Base-by-base conservation (phyloP, 1,140 invertebrate genomes). In the Pantala flavescens region DNA sequence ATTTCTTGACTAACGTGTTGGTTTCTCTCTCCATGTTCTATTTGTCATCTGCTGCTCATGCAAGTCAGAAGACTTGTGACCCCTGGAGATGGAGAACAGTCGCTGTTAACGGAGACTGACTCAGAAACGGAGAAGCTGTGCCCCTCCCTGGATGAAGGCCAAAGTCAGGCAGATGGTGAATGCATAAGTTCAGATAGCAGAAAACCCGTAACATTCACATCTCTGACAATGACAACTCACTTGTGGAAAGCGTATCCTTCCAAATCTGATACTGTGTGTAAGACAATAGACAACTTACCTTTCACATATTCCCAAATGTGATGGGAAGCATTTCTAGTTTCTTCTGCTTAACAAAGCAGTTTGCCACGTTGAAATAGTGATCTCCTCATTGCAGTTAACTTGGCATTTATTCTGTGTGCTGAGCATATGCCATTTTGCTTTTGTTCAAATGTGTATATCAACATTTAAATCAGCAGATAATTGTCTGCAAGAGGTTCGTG, bases 21-120 rank as follows among this genome's bases (percentile, higher is more conserved):
- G 28, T 21, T 63, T 63, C 12, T 63, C 49, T 63, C 49, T 63
- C 49, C 12, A 19, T 63, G 14, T 21, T 63, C 49, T 5, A 63
- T 63, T 12, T 12, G n/a, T 63, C n/a, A 36, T 63, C 12, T 63
- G 49, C 49, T 63, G 49, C 49, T 63, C 12, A 63, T 63, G 49
- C n/a, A 63, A 63, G 49, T 63, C 49, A 63, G 49, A 63, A 63
- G 49, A 63, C 49, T 21, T 63, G 49, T 63, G 49, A 63, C 49
- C 49, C 49, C 49, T 63, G 49, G 49, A 16, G 49, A 16, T 63
- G 49, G 49, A 63, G 49, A 21, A 63, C 49, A 63, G 49, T 63
- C 49, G 49, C 49, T 5, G 49, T 63, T 21, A 63, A 63, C 12
- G 49, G 49, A 63, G 49, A 63, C 49, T 63, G 49, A 63, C 49